phyloP scores from a whole-genome alignment of 2,888 invertebrate genomes.

The Ennomos quercinarius region DNA sequence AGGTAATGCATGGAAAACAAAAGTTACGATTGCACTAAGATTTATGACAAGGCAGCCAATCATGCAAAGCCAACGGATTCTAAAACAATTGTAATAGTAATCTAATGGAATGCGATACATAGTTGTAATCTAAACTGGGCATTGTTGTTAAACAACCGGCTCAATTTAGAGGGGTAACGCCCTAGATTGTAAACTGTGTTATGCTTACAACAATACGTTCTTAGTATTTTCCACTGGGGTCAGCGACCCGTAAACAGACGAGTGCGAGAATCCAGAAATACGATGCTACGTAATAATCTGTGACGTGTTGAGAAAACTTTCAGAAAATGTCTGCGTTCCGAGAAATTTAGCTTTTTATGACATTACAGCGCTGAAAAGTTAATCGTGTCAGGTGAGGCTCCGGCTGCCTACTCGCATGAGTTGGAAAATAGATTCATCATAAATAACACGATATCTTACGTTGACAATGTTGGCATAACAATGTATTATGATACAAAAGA shows the following conservation, averaged over 20 bases:
- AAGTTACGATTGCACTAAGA: slow-evolving; percentile 19
- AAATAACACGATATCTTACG: too few species aligned
- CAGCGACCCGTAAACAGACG: slow-evolving; percentile 76
- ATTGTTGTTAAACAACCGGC: slow-evolving; percentile 74
- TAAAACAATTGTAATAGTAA: slow-evolving; percentile 48
- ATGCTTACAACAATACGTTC: slow-evolving; percentile 72
- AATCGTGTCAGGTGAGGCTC: background rate
- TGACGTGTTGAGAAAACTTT: slow-evolving; percentile 50
- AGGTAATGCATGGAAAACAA: slow-evolving; percentile 3
- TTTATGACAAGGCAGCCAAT: slow-evolving; percentile 15
- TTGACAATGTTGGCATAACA: too few species aligned
- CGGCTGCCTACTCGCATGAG: too few species aligned
- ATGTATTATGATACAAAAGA: too few species aligned
- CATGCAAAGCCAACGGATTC: slow-evolving; percentile 23
- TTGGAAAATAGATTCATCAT: too few species aligned
- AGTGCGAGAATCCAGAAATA: slow-evolving; percentile 51
- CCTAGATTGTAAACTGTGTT: slow-evolving; percentile 75
- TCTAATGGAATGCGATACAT: slow-evolving; percentile 61
- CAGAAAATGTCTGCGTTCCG: slow-evolving; percentile 15
- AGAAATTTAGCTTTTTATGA: slow-evolving; percentile 11
- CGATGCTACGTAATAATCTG: slow-evolving; percentile 38
- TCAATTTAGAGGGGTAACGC: slow-evolving; percentile 78
- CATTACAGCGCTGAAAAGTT: slow-evolving; percentile 14
- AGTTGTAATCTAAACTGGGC: slow-evolving; percentile 68
- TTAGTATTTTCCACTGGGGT: slow-evolving; percentile 71